These are phyloP conservation scores for Lepidurus arcticus DNA, from an alignment of 1,140 invertebrate genomes.

Conservation along the genomic window DNA sequence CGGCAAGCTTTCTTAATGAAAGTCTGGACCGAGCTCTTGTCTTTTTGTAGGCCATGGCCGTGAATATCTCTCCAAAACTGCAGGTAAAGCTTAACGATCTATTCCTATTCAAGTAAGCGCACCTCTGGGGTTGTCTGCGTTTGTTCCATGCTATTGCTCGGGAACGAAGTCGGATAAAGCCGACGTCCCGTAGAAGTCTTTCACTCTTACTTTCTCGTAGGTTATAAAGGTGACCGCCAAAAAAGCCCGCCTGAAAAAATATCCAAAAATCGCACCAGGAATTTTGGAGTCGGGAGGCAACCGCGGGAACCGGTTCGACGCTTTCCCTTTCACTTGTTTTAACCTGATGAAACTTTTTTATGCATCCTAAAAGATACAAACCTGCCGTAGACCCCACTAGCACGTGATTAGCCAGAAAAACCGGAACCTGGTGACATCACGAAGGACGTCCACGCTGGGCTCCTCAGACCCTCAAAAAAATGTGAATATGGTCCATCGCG, in stretches of 20 bases:
- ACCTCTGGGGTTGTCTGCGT: neutral
- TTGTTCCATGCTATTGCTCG: neutral
- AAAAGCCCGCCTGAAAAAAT: neutral
- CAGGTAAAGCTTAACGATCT: neutral
- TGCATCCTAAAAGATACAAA: neutral
- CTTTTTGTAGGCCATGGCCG: constrained; percentile 17
- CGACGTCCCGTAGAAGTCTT: neutral
- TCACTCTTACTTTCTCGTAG: neutral
- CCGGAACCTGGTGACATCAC: neutral
- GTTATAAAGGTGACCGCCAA: constrained; percentile 10
- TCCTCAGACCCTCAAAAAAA: neutral
- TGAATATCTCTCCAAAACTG: neutral
- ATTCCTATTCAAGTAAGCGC: neutral
- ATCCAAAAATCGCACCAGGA: neutral
- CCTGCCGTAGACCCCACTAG: neutral
- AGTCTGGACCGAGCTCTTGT: neutral
- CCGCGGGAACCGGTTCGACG: neutral
- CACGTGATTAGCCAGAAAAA: neutral
- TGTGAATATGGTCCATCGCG: neutral
- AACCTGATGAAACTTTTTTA: neutral
- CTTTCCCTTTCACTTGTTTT: constrained; percentile 17
- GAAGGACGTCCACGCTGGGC: neutral
- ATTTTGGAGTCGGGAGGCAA: neutral
- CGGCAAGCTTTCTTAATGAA: constrained; percentile 17
- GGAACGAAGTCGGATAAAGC: neutral